A percentile compares a stretch with the other conserved stretches of the same genome.
Conservation (phyloP, 2,797 vertebrate species). For the Gymnocypris eckloni region DNA sequence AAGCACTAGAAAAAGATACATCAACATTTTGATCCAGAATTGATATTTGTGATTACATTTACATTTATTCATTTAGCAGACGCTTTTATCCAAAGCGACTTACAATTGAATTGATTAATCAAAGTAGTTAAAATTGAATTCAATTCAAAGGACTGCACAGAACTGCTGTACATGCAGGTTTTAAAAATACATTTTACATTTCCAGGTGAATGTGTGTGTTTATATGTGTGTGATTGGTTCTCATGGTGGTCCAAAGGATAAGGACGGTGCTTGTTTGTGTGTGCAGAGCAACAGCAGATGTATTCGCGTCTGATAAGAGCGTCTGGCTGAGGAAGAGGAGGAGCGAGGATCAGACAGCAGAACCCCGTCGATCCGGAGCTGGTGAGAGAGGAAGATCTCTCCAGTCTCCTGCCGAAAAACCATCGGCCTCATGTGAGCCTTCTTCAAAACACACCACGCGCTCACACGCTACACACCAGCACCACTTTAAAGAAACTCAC, state of each 20-base stretch:
- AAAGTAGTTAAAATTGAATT: background rate
- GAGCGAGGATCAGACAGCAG: slow-evolving; percentile 56
- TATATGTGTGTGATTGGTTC: slow-evolving; percentile 21
- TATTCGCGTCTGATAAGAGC: slow-evolving; percentile 51
- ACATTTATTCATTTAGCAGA: too few relatives aligned
- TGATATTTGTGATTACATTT: background rate
- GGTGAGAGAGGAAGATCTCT: slow-evolving; percentile 26
- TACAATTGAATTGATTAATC: background rate
- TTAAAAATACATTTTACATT: background rate
- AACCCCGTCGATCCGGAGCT: slow-evolving; percentile 8
- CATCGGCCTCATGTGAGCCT: slow-evolving; percentile 30
- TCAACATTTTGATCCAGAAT: background rate
- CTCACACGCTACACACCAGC: slow-evolving; percentile 15
- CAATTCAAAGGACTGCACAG: background rate
- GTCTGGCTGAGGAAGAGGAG: slow-evolving; percentile 61
- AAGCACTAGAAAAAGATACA: background rate
- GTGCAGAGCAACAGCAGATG: slow-evolving; percentile 41
- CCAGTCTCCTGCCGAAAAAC: slow-evolving; percentile 40
- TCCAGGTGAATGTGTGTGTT: slow-evolving; percentile 32
- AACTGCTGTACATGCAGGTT: slow-evolving; percentile 9
- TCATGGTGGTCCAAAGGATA: slow-evolving; percentile 11
- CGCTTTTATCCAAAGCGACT: too few relatives aligned
- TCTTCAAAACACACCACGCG: slow-evolving; percentile 44
- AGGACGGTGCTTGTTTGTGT: slow-evolving; percentile 20
- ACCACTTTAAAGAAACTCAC: slow-evolving; percentile 27